These are phyloP conservation scores for Harpagoxenus sublaevis DNA, from an alignment of 2,888 invertebrate species.

Conservation along the genomic window DNA sequence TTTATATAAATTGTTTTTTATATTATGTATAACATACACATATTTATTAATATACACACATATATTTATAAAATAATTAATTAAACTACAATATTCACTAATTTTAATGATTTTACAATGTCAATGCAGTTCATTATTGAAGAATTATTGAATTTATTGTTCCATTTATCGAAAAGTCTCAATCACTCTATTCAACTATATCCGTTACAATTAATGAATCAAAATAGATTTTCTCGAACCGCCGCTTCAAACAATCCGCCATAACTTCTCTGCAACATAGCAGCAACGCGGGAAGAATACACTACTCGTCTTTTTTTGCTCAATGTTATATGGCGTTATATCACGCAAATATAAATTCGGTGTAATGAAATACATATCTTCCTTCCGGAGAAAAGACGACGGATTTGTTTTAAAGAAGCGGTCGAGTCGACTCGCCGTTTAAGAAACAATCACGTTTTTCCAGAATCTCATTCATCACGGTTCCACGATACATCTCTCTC, in stretches of 20 bases:
- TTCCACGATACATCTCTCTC: conserved; percentile 34
- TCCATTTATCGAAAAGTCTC: background rate
- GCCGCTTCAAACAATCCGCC: conserved; percentile 13
- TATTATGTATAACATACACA: too few relatives aligned
- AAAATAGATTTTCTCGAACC: background rate
- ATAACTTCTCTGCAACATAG: background rate
- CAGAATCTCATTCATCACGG: conserved; percentile 60
- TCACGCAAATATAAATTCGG: background rate
- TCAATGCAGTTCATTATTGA: background rate
- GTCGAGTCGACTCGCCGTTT: conserved; percentile 64
- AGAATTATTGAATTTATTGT: background rate
- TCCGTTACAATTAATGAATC: background rate
- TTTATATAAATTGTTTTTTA: background rate
- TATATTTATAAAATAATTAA: background rate
- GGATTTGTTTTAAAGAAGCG: conserved; percentile 31
- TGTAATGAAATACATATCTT: background rate
- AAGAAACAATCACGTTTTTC: conserved; percentile 76
- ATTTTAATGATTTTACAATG: background rate
- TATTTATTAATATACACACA: too few relatives aligned
- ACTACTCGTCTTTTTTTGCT: background rate
- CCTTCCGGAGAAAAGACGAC: background rate
- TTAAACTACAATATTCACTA: background rate
- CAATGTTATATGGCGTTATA: background rate
- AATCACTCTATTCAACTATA: background rate
- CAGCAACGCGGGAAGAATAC: background rate